Conservation (phyloP, 2,797 vertebrate species). For the Triplophysa yarkandensis region DNA sequence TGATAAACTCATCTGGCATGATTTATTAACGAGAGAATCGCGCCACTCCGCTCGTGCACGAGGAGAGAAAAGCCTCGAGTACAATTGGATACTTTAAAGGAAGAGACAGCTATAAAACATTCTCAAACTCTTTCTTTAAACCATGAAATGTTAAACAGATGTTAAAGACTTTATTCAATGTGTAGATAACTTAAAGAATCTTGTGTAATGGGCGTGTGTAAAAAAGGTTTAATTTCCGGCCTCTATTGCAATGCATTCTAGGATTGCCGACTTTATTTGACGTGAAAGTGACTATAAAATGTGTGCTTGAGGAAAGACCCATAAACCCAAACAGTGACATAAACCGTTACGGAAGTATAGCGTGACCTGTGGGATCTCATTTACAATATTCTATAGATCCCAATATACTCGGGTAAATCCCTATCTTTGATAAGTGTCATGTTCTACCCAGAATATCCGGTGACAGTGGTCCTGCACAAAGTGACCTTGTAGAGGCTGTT, state of each 20-base stretch:
- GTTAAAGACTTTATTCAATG: slow-evolving; percentile 16
- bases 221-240: background rate
- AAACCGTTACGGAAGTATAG: background rate
- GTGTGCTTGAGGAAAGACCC: background rate
- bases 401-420: slow-evolving; percentile 43
- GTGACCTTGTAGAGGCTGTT: slow-evolving; percentile 78
- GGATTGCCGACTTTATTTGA: too few relatives aligned
- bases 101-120: slow-evolving; percentile 57
- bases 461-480: slow-evolving; percentile 62
- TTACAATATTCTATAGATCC: slow-evolving; percentile 25
- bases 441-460: slow-evolving; percentile 49
- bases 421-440: slow-evolving; percentile 53
- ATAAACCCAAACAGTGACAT: background rate
- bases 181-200: too few relatives aligned
- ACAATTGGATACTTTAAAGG: slow-evolving; percentile 55
- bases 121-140: slow-evolving; percentile 48
- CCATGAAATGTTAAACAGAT: slow-evolving; percentile 37
- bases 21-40: slow-evolving; percentile 85
- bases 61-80: slow-evolving; percentile 55
- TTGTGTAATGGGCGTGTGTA: too few relatives aligned
- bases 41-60: slow-evolving; percentile 59
- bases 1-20: slow-evolving; percentile 86
- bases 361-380: slow-evolving; percentile 1
- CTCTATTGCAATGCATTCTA: too few relatives aligned
- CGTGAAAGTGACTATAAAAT: background rate